Percentiles rank a stretch among this genome's conserved stretches.
Conservation (phyloP, 1,140 invertebrate genomes). For the Cryptotermes secundus region DNA sequence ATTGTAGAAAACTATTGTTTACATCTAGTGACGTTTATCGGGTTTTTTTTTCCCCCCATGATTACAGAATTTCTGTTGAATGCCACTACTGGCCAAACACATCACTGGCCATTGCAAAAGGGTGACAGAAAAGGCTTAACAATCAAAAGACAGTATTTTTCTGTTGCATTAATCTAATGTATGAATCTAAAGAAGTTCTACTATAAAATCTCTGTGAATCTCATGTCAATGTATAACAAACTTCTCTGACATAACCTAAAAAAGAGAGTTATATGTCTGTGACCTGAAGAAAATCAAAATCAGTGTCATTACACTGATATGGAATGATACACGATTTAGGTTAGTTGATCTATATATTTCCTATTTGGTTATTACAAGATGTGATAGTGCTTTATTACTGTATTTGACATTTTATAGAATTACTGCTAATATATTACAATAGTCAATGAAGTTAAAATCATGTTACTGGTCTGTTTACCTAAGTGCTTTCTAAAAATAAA, state of each 20-base stretch:
- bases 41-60: too few relatives aligned
- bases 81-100: too few relatives aligned
- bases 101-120: too few relatives aligned
- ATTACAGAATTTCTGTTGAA: too few relatives aligned
- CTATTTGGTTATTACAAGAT: not conserved
- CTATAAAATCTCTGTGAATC: not conserved
- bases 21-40: too few relatives aligned
- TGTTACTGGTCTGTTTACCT: not conserved
- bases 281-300: not conserved
- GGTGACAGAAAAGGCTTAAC: too few relatives aligned
- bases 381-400: not conserved
- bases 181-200: not conserved
- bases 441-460: not conserved
- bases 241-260: not conserved
- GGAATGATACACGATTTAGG: not conserved
- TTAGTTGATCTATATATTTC: not conserved
- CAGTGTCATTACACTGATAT: not conserved
- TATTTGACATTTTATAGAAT: not conserved
- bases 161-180: not conserved
- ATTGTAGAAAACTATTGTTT: too few relatives aligned
- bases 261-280: not conserved
- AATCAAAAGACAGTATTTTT: too few relatives aligned
- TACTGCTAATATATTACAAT: not conserved
- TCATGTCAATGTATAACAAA: not conserved
- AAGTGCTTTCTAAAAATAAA: not conserved